phyloP scores from a whole-genome alignment of 2,888 invertebrate species.

The Lepidochitona cinerea region DNA sequence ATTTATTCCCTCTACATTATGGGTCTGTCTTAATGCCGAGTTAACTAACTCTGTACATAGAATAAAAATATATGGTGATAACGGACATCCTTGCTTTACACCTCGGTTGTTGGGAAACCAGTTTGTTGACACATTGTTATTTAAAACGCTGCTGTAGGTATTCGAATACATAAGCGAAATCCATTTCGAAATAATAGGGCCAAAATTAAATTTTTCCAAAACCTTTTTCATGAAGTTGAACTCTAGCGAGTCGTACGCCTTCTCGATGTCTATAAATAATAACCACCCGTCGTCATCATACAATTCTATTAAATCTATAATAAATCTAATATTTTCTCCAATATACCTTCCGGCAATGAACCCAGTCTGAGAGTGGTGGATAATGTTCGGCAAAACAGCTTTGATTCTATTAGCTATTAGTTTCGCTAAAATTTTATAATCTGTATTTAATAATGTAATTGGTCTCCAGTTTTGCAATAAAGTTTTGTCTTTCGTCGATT shows the following conservation, averaged over 20 bases:
- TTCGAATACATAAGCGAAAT: not conserved
- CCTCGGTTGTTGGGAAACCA: not conserved
- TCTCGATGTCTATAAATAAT: not conserved
- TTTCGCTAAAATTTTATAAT: not conserved
- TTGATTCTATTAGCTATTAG: not conserved
- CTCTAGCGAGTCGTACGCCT: not conserved
- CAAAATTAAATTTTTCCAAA: not conserved
- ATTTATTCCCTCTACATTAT: not conserved
- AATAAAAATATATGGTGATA: not conserved
- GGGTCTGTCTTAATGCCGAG: not conserved
- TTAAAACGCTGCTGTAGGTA: not conserved
- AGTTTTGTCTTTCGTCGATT: not conserved
- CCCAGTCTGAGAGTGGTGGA: not conserved
- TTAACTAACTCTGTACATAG: not conserved
- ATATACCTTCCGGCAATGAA: slow-evolving; percentile 46
- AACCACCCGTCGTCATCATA: not conserved
- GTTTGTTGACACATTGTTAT: not conserved
- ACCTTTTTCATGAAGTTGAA: not conserved
- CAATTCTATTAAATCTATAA: not conserved
- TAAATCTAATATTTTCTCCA: not conserved
- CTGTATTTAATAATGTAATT: too few relatives aligned
- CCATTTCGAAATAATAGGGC: not conserved
- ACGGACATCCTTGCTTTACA: too few relatives aligned
- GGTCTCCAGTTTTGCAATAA: not conserved
- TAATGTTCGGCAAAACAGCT: too few relatives aligned